Percentiles rank a stretch among this genome's conserved stretches.
These are phyloP conservation scores for Brachyhypopomus gauderio DNA, from an alignment of 2,113 vertebrate genomes.

Conservation along the genomic window DNA sequence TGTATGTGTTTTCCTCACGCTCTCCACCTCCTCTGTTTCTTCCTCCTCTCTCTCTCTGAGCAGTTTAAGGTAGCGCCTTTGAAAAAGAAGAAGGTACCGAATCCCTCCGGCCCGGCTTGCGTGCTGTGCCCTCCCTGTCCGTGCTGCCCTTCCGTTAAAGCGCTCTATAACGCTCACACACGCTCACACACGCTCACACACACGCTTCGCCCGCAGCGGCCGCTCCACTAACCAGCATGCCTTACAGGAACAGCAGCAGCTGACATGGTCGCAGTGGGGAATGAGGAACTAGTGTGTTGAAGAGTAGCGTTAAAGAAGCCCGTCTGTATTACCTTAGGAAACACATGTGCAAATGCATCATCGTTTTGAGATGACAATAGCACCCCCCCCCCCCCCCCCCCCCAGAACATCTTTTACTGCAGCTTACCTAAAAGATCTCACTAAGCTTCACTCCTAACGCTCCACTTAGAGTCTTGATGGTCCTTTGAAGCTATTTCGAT, in stretches of 20 bases:
- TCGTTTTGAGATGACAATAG: not conserved
- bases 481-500: slow-evolving; percentile 18
- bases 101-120: slow-evolving; percentile 57
- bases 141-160: slow-evolving; percentile 44
- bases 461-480: not conserved
- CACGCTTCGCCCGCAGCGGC: not conserved
- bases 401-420: not conserved
- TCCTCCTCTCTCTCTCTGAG: slow-evolving; percentile 66
- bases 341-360: not conserved
- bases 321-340: too few species aligned
- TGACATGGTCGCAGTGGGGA: slow-evolving; percentile 28
- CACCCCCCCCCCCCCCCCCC: slow-evolving; percentile 46
- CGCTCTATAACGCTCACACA: not conserved
- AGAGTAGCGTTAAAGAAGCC: not conserved
- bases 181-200: not conserved
- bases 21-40: slow-evolving; percentile 55
- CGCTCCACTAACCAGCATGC: slow-evolving; percentile 68
- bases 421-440: not conserved
- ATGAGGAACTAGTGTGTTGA: slow-evolving; percentile 39
- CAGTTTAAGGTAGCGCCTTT: slow-evolving; percentile 83
- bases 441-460: not conserved
- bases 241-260: slow-evolving; percentile 43
- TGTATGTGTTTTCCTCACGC: slow-evolving; percentile 56
- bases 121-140: slow-evolving; percentile 31
- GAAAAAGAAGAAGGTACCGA: slow-evolving; percentile 88